Conservation (phyloP, 2,888 invertebrate species). For the Amiota mariae region DNA sequence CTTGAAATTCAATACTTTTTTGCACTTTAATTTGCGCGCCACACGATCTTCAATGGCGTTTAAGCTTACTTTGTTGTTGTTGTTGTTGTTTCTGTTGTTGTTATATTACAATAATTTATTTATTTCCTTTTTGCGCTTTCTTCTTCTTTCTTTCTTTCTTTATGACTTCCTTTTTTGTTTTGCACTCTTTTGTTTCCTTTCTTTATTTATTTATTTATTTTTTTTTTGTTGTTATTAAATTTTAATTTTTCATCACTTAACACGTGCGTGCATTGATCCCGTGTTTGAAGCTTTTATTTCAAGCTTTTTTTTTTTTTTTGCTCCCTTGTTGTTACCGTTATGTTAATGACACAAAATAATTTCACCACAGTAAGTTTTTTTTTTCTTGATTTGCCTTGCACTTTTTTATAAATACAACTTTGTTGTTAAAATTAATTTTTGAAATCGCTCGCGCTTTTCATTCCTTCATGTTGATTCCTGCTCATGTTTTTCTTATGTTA, state of each 20-base stretch:
- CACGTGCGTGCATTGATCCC: constrained; percentile 42
- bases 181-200: constrained; percentile 9
- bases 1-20: constrained; percentile 31
- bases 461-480: not conserved
- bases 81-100: no score
- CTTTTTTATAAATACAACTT: no score
- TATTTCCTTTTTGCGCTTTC: constrained; percentile 29
- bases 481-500: not conserved
- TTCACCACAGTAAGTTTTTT: not conserved
- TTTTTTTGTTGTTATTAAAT: constrained; percentile 2
- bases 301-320: constrained; percentile 10
- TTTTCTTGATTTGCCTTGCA: not conserved
- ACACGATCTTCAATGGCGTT: no score
- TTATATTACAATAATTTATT: not conserved
- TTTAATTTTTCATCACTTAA: not conserved
- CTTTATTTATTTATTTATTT: constrained; percentile 1
- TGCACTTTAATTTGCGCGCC: not conserved
- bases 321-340: constrained; percentile 13
- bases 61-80: no score
- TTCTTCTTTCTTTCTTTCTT: constrained; percentile 14
- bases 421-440: no score
- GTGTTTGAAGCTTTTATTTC: not conserved
- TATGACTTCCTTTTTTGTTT: constrained; percentile 4
- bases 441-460: no score
- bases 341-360: not conserved